phyloP scores from a whole-genome alignment of 2,888 invertebrate genomes.

The Dioctria linearis region DNA sequence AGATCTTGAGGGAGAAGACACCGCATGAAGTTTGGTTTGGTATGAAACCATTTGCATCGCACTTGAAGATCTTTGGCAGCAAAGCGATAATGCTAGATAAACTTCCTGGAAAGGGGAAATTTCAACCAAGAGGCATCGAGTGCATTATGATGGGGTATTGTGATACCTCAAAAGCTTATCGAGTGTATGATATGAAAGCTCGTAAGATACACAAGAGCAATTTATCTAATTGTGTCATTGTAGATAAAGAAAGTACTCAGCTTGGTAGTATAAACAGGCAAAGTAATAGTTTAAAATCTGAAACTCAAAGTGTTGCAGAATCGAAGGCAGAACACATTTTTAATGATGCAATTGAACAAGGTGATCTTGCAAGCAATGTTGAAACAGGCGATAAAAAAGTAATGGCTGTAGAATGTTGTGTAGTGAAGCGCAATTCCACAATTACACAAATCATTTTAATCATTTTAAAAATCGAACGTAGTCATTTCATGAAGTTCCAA shows the following conservation, averaged over 20 bases:
- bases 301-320: too few relatives aligned
- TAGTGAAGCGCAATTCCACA: too few relatives aligned
- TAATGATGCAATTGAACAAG: too few relatives aligned
- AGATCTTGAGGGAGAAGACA: slow-evolving; percentile 57
- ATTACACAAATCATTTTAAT: too few relatives aligned
- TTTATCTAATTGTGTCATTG: not conserved
- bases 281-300: too few relatives aligned
- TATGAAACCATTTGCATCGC: slow-evolving; percentile 56
- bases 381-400: too few relatives aligned
- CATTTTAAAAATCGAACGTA: too few relatives aligned
- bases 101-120: slow-evolving; percentile 30
- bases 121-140: slow-evolving; percentile 35
- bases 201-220: slow-evolving; percentile 22
- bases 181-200: not conserved
- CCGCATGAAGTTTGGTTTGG: slow-evolving; percentile 61
- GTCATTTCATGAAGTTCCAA: too few relatives aligned
- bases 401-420: too few relatives aligned
- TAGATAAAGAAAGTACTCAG: not conserved
- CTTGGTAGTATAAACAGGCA: too few relatives aligned
- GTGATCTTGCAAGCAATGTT: too few relatives aligned
- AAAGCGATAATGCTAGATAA: slow-evolving; percentile 58
- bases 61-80: slow-evolving; percentile 58
- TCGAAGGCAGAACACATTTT: too few relatives aligned
- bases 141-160: slow-evolving; percentile 39
- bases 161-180: slow-evolving; percentile 1